phyloP scores from a whole-genome alignment of 2,888 invertebrate genomes.

The Stratiomys singularior region DNA sequence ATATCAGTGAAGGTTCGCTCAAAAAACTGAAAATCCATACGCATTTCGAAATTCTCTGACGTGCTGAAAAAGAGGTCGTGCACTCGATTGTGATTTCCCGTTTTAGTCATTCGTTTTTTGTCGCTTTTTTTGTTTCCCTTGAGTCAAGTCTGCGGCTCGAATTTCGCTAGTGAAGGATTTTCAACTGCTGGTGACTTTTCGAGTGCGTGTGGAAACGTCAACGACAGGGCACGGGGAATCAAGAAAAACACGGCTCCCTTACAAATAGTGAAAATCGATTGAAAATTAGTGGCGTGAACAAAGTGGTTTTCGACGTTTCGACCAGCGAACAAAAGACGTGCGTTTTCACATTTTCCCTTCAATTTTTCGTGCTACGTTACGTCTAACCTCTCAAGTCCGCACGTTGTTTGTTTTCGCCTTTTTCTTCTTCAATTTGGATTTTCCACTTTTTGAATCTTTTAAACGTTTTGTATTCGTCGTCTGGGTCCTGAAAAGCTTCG shows the following conservation, averaged over 20 bases:
- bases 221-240: not conserved
- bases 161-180: constrained; percentile 26
- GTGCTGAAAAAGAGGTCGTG: constrained; percentile 29
- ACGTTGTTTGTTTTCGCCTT: constrained; percentile 7
- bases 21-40: not conserved
- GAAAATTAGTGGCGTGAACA: constrained; percentile 28
- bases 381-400: constrained; percentile 28
- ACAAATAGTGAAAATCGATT: constrained; percentile 32
- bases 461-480: constrained; percentile 10
- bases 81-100: constrained; percentile 34
- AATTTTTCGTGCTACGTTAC: constrained; percentile 15
- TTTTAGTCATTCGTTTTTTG: constrained; percentile 28
- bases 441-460: constrained; percentile 5
- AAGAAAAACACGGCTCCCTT: not conserved
- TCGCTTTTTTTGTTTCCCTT: not conserved
- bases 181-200: not conserved
- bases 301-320: constrained; percentile 11
- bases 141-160: not conserved
- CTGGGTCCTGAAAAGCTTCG: not conserved
- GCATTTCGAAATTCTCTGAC: not conserved
- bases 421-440: constrained; percentile 26
- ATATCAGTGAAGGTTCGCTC: not conserved
- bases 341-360: constrained; percentile 21
- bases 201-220: constrained; percentile 25
- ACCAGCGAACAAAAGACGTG: constrained; percentile 16